phyloP scores from a whole-genome alignment of 2,888 invertebrate genomes.

The Omphaloscelis lunosa region DNA sequence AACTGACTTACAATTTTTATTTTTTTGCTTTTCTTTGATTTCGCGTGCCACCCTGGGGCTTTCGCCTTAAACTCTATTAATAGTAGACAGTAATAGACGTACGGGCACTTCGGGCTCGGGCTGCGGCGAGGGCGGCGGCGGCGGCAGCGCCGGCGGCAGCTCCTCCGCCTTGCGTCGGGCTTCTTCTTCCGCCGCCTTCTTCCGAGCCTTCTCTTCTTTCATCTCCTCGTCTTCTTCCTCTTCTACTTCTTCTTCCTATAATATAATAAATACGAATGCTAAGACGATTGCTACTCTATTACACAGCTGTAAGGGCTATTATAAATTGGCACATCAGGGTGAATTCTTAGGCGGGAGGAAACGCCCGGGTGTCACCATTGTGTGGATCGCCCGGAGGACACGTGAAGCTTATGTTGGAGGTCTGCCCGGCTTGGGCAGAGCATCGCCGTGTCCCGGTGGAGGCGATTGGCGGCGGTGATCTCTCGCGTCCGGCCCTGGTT shows the following conservation, averaged over 20 bases:
- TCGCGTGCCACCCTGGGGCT: not conserved
- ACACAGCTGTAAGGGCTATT: not conserved
- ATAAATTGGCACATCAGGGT: not conserved
- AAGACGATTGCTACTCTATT: not conserved
- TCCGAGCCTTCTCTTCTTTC: constrained; percentile 79
- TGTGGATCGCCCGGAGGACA: too few species aligned
- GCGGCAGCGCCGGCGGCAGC: constrained; percentile 84
- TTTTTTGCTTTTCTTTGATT: too few species aligned
- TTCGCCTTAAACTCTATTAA: not conserved
- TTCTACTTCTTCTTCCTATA: constrained; percentile 78
- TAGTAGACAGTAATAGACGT: constrained; percentile 24
- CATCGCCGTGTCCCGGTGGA: too few species aligned
- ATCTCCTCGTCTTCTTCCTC: constrained; percentile 86
- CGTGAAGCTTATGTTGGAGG: too few species aligned
- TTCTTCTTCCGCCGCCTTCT: constrained; percentile 82
- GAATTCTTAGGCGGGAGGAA: too few species aligned
- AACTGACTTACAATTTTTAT: not conserved
- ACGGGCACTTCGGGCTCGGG: constrained; percentile 82
- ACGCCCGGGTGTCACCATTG: too few species aligned
- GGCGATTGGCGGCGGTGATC: too few species aligned
- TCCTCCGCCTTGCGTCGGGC: constrained; percentile 84
- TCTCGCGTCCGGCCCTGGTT: too few species aligned
- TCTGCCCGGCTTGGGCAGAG: too few species aligned
- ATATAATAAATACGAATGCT: not conserved
- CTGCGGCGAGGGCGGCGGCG: constrained; percentile 87